phyloP scores from a whole-genome alignment of 2,888 invertebrate species.

The Microctonus hyperodae region DNA sequence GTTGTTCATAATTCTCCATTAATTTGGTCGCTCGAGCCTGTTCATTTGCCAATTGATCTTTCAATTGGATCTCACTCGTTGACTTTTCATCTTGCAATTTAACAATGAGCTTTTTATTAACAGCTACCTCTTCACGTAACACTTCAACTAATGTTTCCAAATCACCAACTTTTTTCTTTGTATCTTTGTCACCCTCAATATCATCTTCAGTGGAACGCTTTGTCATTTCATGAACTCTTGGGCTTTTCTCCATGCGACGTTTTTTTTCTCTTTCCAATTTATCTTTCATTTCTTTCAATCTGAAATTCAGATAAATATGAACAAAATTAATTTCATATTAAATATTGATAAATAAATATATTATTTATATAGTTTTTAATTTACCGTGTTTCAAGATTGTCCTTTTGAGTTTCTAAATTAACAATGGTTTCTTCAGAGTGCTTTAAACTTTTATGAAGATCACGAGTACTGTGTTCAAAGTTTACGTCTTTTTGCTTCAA shows the following conservation, averaged over 20 bases:
- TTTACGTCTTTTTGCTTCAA: slow-evolving; percentile 48
- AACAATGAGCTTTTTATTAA: slow-evolving; percentile 3
- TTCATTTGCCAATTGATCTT: slow-evolving; percentile 6
- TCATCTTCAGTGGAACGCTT: slow-evolving; percentile 1
- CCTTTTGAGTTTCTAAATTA: slow-evolving; percentile 53
- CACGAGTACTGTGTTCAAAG: slow-evolving; percentile 44
- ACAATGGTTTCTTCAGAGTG: slow-evolving; percentile 44
- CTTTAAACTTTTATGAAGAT: slow-evolving; percentile 48
- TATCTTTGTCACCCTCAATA: not conserved
- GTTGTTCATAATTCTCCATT: not conserved
- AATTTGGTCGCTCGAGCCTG: not conserved
- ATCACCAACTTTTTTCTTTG: slow-evolving; percentile 1
- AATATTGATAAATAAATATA: too few species aligned
- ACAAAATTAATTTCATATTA: too few species aligned
- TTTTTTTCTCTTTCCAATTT: not conserved
- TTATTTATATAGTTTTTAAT: too few species aligned
- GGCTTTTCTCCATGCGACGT: not conserved
- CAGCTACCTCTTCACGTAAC: slow-evolving; percentile 1
- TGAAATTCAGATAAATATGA: slow-evolving; percentile 1
- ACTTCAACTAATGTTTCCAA: slow-evolving; percentile 5
- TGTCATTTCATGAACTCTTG: not conserved
- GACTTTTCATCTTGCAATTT: not conserved
- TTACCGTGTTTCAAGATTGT: slow-evolving; percentile 50
- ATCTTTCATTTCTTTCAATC: slow-evolving; percentile 5
- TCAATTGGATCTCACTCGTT: slow-evolving; percentile 1